Conservation (phyloP, 2,797 vertebrate genomes). For the Lepidocolaptes lacrymiger region DNA sequence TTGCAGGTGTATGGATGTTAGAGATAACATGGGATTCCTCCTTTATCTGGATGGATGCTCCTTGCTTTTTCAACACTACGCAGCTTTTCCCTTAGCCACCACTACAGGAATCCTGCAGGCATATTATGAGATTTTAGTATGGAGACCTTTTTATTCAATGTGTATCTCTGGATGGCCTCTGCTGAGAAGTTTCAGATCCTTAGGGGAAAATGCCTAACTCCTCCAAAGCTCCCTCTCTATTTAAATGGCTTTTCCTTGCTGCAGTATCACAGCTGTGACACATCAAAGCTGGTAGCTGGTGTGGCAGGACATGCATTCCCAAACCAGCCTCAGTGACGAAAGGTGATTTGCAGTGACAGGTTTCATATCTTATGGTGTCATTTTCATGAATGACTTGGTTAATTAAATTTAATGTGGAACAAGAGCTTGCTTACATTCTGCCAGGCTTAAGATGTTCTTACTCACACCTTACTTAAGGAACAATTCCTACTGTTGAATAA, state of each 20-base stretch:
- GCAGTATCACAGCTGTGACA: conserved; percentile 30
- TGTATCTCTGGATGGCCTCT: not conserved
- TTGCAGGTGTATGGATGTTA: conserved; percentile 58
- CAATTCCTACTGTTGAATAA: conserved; percentile 55
- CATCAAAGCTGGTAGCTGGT: conserved; percentile 59
- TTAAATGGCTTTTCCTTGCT: conserved; percentile 44
- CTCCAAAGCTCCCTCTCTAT: not conserved
- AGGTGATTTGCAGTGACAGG: conserved; percentile 60
- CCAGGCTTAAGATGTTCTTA: conserved; percentile 54
- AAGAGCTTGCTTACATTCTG: conserved; percentile 52
- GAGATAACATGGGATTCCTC: conserved; percentile 22
- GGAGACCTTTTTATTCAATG: not conserved
- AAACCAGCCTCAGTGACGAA: conserved; percentile 9
- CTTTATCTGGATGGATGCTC: conserved; percentile 34
- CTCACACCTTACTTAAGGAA: conserved; percentile 52
- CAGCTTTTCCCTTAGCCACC: not conserved
- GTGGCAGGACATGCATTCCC: conserved; percentile 44
- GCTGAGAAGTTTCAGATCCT: conserved; percentile 12
- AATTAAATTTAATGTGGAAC: conserved; percentile 63
- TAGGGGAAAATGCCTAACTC: not conserved
- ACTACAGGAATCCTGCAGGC: not conserved
- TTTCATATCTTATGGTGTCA: conserved; percentile 45
- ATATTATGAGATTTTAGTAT: not conserved
- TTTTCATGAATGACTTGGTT: conserved; percentile 56
- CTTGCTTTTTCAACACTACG: not conserved